phyloP scores from a whole-genome alignment of 2,113 vertebrate species.

The Pantherophis guttatus region DNA sequence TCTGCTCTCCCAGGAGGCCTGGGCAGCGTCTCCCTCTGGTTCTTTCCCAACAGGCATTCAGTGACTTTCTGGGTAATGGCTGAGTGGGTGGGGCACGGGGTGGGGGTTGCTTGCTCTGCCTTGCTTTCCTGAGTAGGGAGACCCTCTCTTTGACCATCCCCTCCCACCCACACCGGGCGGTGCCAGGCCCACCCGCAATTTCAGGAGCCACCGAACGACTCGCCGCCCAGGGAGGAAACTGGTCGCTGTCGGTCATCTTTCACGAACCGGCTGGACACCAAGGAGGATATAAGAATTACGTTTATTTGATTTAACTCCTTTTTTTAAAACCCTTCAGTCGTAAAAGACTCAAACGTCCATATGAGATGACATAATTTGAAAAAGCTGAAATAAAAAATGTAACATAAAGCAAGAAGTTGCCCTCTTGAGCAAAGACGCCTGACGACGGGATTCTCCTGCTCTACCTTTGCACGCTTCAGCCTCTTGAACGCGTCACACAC shows the following conservation, averaged over 20 bases:
- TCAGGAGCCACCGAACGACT: neutral
- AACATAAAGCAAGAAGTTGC: neutral
- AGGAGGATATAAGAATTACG: neutral
- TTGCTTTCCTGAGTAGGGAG: neutral
- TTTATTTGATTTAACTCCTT: neutral
- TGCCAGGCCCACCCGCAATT: neutral
- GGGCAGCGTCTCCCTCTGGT: neutral
- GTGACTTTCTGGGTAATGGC: neutral
- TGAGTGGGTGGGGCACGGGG: neutral
- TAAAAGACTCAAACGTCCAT: neutral
- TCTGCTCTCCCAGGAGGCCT: neutral
- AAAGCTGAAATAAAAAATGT: neutral
- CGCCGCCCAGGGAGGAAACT: neutral
- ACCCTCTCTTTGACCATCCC: too few species aligned
- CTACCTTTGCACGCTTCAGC: neutral
- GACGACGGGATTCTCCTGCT: neutral
- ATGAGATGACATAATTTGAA: too few species aligned
- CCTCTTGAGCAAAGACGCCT: neutral
- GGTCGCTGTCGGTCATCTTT: neutral
- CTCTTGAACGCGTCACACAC: too few species aligned
- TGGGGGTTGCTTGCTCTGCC: neutral
- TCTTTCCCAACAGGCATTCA: neutral
- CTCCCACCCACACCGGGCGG: too few species aligned
- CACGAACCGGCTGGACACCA: neutral
- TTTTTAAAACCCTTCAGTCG: neutral